These are phyloP conservation scores for Sapajus apella DNA, from an alignment of 2,113 vertebrate species.

Conservation along the genomic window DNA sequence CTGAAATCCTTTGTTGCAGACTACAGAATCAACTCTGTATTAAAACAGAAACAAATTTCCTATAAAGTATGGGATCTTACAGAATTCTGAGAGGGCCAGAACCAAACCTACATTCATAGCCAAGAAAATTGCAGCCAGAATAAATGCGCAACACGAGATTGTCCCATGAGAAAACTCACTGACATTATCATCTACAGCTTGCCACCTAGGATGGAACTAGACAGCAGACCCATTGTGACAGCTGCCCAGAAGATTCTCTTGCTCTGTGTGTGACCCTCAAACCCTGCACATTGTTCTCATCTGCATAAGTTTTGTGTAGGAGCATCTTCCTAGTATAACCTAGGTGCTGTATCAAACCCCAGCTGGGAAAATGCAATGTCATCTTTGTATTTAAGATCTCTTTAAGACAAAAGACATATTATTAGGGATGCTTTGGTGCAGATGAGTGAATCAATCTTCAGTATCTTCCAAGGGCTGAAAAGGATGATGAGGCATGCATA, in stretches of 20 bases:
- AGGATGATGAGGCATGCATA: neutral
- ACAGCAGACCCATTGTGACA: neutral
- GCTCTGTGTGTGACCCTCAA: neutral
- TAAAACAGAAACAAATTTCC: constrained; percentile 13
- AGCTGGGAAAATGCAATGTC: neutral
- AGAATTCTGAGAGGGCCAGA: neutral
- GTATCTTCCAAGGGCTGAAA: neutral
- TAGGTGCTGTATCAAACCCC: neutral
- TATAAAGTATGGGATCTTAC: neutral
- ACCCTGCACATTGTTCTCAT: neutral
- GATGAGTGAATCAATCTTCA: neutral
- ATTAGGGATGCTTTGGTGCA: neutral
- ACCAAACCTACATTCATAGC: neutral
- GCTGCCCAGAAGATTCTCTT: neutral
- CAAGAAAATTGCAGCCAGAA: neutral
- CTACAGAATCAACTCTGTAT: neutral
- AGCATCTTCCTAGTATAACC: neutral
- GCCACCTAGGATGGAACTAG: neutral
- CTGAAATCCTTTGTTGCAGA: neutral
- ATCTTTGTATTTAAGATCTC: neutral
- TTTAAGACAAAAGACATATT: neutral
- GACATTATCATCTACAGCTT: neutral
- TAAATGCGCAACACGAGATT: neutral
- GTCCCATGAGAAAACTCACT: neutral
- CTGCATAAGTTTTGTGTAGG: neutral